Percentiles rank a stretch among this genome's conserved stretches.
Conservation (phyloP, 1,140 invertebrate genomes). For the Matsumurasca onukii region DNA sequence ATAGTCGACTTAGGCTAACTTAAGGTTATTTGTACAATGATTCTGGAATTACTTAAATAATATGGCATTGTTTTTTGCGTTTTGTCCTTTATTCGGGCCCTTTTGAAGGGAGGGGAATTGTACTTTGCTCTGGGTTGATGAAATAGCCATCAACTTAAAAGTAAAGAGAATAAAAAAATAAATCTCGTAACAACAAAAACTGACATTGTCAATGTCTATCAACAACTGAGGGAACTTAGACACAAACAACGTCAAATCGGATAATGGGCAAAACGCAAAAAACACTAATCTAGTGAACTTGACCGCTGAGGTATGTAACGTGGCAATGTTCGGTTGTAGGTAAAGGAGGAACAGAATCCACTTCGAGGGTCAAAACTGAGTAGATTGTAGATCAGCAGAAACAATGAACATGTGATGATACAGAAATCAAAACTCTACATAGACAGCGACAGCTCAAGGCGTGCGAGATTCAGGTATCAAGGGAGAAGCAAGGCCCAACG, state of each 20-base stretch:
- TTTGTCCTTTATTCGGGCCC: slow-evolving; percentile 14
- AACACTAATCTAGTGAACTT: slow-evolving; percentile 16
- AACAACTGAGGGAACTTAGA: background rate
- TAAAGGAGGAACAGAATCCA: background rate
- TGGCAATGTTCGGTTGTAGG: slow-evolving; percentile 14
- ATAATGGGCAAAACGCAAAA: slow-evolving; percentile 18
- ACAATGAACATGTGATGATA: too few relatives aligned
- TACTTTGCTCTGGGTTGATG: too few relatives aligned
- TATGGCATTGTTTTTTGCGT: slow-evolving; percentile 22
- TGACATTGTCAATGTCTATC: background rate
- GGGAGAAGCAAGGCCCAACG: too few relatives aligned
- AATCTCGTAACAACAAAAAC: too few relatives aligned
- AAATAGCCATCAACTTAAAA: background rate
- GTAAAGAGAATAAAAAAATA: background rate
- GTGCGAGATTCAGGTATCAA: too few relatives aligned
- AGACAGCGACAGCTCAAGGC: too few relatives aligned
- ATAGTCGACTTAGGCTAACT: slow-evolving; percentile 5
- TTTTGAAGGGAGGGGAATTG: too few relatives aligned
- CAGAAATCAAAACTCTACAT: too few relatives aligned
- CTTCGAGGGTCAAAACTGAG: too few relatives aligned
- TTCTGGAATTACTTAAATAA: slow-evolving; percentile 22
- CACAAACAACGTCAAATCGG: background rate
- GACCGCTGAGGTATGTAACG: slow-evolving; percentile 24
- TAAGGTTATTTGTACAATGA: slow-evolving; percentile 19
- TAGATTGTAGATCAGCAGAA: too few relatives aligned